Evolutionary conservation across 2,113 vertebrate genomes (phyloP), one percentile per base, ranked within the genome.

Genomic region (Python bivittatus): DNA sequence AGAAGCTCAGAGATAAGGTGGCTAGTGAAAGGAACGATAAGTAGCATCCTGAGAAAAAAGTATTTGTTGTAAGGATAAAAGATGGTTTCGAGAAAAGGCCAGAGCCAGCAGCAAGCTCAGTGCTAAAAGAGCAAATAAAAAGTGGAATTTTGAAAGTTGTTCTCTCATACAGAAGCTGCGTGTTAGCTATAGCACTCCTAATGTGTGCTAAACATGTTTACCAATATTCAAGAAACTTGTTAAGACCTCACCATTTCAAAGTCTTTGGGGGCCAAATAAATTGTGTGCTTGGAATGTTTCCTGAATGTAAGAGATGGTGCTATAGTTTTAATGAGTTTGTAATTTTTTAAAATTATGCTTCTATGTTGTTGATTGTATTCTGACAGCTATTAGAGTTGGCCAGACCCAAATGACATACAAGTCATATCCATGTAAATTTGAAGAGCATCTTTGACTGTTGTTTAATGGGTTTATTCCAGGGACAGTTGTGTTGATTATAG

Each of bases 401-500:
- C 6, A 1, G 33, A 38, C 6, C 38, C 15, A 79, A 79, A 38
- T 38, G 68, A n/a, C 33, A 38, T 79, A 38, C 38, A 38, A 79
- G 15, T 79, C 68, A 79, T n/a, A 79, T 79, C 6, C 68, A 79
- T 79, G 33, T 84, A 88, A 91, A 84, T 11, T 68, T 48, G 60
- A 84, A 84, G 68, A 91, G 33, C n/a, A 27, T 88, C 68, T 93
- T 79, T 61, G 44, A 29, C 23, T 33, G 44, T n/a, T 88, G 64
- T 25, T 83, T 61, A 83, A 84, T 54, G 84, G 54, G 85, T 61
- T 72, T 58, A 60, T 93, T 91, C 38, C 25, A n/a, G 60, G 42
- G 90, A 83, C 42, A 56, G n/a, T 84, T 84, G 85, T 68, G 56
- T n/a, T 42, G 89, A 91, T 93, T 93, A 54, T 52, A 38, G 23